Percentiles rank a stretch among this genome's conserved stretches.
Conservation (phyloP, 2,888 invertebrate species). For the Brachyptera risi region DNA sequence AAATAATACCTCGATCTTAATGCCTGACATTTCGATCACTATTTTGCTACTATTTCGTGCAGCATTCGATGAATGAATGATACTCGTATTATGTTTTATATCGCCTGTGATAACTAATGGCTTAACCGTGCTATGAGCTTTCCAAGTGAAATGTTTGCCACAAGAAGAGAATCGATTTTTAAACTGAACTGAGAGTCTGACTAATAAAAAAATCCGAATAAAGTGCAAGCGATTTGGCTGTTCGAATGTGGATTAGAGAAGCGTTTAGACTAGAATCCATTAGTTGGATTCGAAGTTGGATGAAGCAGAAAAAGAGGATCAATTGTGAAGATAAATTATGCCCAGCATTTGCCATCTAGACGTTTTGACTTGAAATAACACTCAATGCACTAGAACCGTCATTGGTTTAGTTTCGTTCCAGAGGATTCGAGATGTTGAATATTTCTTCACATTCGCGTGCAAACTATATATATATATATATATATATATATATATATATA, state of each 20-base stretch:
- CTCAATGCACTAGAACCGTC: not conserved
- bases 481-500: no score
- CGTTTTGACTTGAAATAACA: not conserved
- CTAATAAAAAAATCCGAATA: slow-evolving; percentile 9
- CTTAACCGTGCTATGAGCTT: no score
- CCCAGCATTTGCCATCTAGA: not conserved
- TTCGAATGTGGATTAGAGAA: slow-evolving; percentile 16
- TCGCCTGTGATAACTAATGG: no score
- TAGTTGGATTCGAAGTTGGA: not conserved
- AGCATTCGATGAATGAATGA: no score
- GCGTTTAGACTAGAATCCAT: slow-evolving; percentile 20
- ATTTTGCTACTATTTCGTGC: no score
- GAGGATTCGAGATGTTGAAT: no score
- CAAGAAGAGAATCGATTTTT: slow-evolving; percentile 5
- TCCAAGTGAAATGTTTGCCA: not conserved
- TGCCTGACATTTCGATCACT: no score
- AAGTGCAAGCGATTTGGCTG: slow-evolving; percentile 17
- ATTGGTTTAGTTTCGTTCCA: no score
- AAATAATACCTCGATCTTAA: no score
- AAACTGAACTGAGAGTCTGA: not conserved
- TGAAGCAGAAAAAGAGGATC: slow-evolving; percentile 6
- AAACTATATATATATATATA: no score
- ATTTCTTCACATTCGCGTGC: no score
- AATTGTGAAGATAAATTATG: not conserved
- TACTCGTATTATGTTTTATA: no score